Evolutionary conservation across 2,888 invertebrate genomes (phyloP), one percentile per base, ranked within the genome.

Genomic region (Junonia oenone): DNA sequence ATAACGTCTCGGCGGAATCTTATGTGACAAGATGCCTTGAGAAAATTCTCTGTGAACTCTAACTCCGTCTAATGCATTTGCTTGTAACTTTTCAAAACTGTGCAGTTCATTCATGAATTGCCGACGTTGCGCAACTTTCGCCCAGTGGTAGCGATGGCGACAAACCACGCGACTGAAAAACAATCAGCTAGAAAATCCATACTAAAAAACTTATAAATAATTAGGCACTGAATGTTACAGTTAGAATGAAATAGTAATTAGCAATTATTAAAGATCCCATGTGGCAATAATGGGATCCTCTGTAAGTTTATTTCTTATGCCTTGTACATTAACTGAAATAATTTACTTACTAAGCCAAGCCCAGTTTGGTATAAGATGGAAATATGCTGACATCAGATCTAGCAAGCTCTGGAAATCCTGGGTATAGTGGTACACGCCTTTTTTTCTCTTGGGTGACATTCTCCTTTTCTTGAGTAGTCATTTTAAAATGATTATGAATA

Each of bases 271-370:
- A n/a, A n/a, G n/a, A n/a, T n/a, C n/a, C n/a, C n/a, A n/a, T n/a
- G n/a, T n/a, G n/a, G n/a, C n/a, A n/a, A n/a, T n/a, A n/a, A n/a
- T n/a, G n/a, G n/a, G n/a, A n/a, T n/a, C n/a, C n/a, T n/a, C n/a
- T n/a, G n/a, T n/a, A n/a, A n/a, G n/a, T n/a, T n/a, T n/a, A n/a
- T n/a, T n/a, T n/a, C n/a, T n/a, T n/a, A n/a, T n/a, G n/a, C n/a
- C n/a, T n/a, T n/a, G n/a, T n/a, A n/a, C n/a, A n/a, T n/a, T n/a
- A n/a, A n/a, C n/a, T n/a, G n/a, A n/a, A n/a, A n/a, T n/a, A n/a
- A n/a, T n/a, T n/a, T n/a, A 91, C 93, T 92, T 89, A 94, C 93
- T 93, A 93, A 17, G 93, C 92, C 47, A 93, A 76, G 45, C 73
- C 77, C 45, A 93, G 76, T 60, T 84, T 85, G 0, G 92, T 90